Percentiles rank a stretch among this genome's conserved stretches.
phyloP scores from a whole-genome alignment of 2,113 vertebrate species.

The Phasianus colchicus region DNA sequence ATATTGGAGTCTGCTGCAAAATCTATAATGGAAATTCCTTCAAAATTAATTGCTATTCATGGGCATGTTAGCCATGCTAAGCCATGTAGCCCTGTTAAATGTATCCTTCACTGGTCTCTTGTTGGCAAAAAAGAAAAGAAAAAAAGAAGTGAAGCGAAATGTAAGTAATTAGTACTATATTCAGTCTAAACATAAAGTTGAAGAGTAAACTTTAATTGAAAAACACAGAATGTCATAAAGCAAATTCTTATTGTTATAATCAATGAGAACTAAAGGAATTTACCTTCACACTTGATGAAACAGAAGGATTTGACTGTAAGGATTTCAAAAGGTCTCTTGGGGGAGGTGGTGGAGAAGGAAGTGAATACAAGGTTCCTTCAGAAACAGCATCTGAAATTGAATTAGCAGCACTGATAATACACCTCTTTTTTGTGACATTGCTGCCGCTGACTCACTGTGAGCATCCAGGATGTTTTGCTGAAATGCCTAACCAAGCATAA shows the following conservation, averaged over 20 bases:
- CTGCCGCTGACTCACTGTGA: background rate
- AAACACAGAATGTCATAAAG: background rate
- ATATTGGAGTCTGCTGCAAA: background rate
- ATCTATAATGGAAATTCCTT: background rate
- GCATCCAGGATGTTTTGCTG: background rate
- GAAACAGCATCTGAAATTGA: slow-evolving; percentile 61
- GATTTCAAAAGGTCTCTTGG: slow-evolving; percentile 62
- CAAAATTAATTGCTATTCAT: background rate
- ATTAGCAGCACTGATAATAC: background rate
- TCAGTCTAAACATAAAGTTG: background rate
- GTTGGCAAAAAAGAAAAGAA: background rate
- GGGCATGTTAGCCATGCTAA: background rate
- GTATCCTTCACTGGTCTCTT: background rate
- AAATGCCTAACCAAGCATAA: background rate
- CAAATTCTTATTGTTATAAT: background rate
- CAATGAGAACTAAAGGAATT: background rate
- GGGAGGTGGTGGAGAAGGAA: slow-evolving; percentile 27
- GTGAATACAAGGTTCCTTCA: background rate
- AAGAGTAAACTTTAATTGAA: background rate
- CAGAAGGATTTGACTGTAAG: slow-evolving; percentile 39
- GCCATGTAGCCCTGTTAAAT: background rate
- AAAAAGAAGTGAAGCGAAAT: background rate
- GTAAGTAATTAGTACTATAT: background rate
- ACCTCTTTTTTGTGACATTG: background rate
- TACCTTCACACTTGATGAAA: slow-evolving; percentile 72